phyloP scores from a whole-genome alignment of 1,140 invertebrate genomes.

The Aphelenchoides avenae region DNA sequence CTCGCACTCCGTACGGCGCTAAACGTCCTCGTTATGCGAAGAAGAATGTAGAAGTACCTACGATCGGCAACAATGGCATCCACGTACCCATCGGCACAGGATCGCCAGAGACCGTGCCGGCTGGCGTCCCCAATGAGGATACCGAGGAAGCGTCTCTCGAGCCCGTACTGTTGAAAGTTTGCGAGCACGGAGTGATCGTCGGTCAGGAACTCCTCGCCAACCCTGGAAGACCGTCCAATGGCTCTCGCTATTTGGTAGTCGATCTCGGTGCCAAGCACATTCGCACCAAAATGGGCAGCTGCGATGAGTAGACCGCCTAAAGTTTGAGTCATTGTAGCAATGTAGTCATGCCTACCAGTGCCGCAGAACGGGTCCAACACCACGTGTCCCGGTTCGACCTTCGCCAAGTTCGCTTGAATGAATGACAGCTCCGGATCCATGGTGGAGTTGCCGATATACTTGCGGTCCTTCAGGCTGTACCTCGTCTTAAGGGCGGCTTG shows the following conservation, averaged over 20 bases:
- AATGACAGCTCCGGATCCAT: conserved; percentile 64
- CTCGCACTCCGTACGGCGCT: conserved; percentile 65
- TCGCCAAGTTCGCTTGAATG: conserved; percentile 62
- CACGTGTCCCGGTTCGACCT: conserved; percentile 52
- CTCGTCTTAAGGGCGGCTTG: conserved; percentile 57
- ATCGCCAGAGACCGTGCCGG: conserved; percentile 60
- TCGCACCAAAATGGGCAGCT: conserved; percentile 61
- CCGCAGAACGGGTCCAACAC: conserved; percentile 64
- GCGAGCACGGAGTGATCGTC: conserved; percentile 59
- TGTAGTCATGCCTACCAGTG: conserved; percentile 48
- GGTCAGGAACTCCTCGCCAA: conserved; percentile 59
- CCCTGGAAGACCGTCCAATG: conserved; percentile 61
- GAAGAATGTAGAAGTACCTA: conserved; percentile 49
- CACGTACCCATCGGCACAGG: conserved; percentile 35
- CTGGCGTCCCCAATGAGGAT: conserved; percentile 62
- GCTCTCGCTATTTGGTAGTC: conserved; percentile 62
- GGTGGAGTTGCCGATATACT: conserved; percentile 62
- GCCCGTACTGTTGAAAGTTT: conserved; percentile 62
- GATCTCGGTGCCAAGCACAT: conserved; percentile 63
- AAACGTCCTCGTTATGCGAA: no score
- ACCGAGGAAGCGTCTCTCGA: conserved; percentile 60
- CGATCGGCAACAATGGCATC: conserved; percentile 62
- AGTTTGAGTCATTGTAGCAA: conserved; percentile 20
- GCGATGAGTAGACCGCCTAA: conserved; percentile 63
- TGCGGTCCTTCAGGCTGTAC: conserved; percentile 59